Evolutionary conservation across 1,140 invertebrate genomes (phyloP).

Genomic region (Danaus melanippus): DNA sequence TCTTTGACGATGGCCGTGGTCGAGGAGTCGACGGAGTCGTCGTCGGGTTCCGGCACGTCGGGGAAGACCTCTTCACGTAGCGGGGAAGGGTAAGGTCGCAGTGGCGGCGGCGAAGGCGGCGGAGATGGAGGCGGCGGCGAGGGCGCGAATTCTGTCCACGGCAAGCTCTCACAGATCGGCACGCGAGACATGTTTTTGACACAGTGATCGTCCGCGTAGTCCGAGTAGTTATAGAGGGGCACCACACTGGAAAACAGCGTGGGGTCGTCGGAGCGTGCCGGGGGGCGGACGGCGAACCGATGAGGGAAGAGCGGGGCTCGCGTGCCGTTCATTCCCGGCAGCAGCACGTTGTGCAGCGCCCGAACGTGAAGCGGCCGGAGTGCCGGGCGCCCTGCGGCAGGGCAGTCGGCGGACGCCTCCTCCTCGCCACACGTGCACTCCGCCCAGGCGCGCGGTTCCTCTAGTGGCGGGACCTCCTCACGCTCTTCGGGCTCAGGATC

Average conservation of each 20-base stretch:
- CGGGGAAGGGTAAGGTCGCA: conserved; percentile 36
- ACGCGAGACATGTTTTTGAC: conserved; percentile 56
- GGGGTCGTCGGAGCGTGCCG: conserved; percentile 44
- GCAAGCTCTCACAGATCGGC: conserved; percentile 42
- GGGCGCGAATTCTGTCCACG: conserved; percentile 46
- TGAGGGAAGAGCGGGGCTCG: conserved; percentile 42
- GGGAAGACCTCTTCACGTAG: conserved; percentile 4
- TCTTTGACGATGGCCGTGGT: conserved; percentile 9
- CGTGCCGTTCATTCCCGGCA: conserved; percentile 58
- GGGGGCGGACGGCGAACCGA: conserved; percentile 41
- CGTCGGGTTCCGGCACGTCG: conserved; percentile 7
- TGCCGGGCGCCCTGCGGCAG: conserved; percentile 20
- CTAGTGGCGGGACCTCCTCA: conserved; percentile 28
- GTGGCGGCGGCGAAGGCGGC: conserved; percentile 37
- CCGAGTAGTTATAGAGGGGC: conserved; percentile 65
- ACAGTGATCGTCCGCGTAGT: conserved; percentile 64
- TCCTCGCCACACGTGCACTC: conserved; percentile 48
- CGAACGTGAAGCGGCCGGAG: conserved; percentile 40
- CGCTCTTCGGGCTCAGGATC: conserved; percentile 8
- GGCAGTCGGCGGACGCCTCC: conserved; percentile 24
- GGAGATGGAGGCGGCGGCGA: conserved; percentile 38
- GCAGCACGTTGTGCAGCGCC: conserved; percentile 43
- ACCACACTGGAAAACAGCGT: conserved; percentile 57
- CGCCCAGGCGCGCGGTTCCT: conserved; percentile 42
- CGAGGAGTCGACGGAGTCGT: conserved; percentile 6